Conservation (phyloP, 1,140 invertebrate species). For the Trichonephila clavata region DNA sequence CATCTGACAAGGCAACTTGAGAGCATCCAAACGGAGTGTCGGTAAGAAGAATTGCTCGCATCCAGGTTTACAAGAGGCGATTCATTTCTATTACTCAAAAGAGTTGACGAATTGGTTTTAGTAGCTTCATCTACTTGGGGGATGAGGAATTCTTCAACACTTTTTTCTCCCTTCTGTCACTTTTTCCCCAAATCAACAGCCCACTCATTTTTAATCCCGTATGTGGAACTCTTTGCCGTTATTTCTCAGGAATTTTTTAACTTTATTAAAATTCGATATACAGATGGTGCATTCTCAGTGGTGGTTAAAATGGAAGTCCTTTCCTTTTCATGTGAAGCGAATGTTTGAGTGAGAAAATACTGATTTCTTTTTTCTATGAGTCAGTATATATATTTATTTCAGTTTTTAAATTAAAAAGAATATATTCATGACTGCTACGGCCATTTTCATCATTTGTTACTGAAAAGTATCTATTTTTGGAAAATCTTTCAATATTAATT, state of each 20-base stretch:
- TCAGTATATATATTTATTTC: no score
- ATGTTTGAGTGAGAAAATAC: neutral
- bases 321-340: neutral
- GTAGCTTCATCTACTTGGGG: constrained; percentile 25
- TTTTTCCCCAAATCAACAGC: neutral
- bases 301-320: neutral
- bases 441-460: no score
- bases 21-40: constrained; percentile 17
- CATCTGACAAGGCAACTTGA: constrained; percentile 40
- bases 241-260: neutral
- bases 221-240: neutral
- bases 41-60: constrained; percentile 22
- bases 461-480: no score
- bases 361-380: neutral
- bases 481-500: no score
- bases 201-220: neutral
- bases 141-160: constrained; percentile 27
- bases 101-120: constrained; percentile 14
- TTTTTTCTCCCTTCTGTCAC: neutral
- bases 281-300: neutral
- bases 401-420: no score
- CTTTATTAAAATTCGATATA: neutral
- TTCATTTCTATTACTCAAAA: constrained; percentile 33
- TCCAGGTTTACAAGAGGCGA: neutral
- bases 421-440: no score